phyloP scores from a whole-genome alignment of 1,140 invertebrate species.

The Lasioglossum baleicum region DNA sequence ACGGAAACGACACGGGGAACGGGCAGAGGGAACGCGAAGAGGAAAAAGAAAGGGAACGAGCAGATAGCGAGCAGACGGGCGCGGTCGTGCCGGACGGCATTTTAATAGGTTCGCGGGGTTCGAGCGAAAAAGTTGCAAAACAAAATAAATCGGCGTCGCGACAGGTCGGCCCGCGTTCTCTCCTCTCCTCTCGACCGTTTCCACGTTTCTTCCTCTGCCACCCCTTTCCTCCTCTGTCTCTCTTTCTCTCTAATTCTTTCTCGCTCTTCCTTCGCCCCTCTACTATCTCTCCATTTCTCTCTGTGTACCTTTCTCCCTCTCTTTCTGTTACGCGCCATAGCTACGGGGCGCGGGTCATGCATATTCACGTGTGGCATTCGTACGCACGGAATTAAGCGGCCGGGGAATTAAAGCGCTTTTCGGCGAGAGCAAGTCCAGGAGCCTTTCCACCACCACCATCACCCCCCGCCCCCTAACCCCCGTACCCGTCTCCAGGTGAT shows the following conservation, averaged over 20 bases:
- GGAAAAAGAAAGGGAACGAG: conserved; percentile 38
- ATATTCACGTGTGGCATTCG: conserved; percentile 66
- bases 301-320: neutral
- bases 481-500: conserved; percentile 28
- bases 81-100: conserved; percentile 55
- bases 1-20: conserved; percentile 11
- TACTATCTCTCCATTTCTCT: neutral
- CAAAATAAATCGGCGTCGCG: conserved; percentile 62
- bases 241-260: neutral
- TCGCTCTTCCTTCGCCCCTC: neutral
- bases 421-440: conserved; percentile 41
- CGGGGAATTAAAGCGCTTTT: conserved; percentile 64
- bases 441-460: neutral
- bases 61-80: conserved; percentile 50
- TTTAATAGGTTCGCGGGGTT: conserved; percentile 58
- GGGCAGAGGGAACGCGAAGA: neutral
- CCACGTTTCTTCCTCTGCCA: neutral
- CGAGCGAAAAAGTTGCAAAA: conserved; percentile 59
- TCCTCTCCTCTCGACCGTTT: neutral
- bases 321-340: conserved; percentile 15
- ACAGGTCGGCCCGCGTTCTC: conserved; percentile 38
- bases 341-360: conserved; percentile 53
- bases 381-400: conserved; percentile 64
- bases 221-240: no score
- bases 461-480: neutral